Evolutionary conservation across 2,888 invertebrate species (phyloP).

Genomic region (Malachius bipustulatus): DNA sequence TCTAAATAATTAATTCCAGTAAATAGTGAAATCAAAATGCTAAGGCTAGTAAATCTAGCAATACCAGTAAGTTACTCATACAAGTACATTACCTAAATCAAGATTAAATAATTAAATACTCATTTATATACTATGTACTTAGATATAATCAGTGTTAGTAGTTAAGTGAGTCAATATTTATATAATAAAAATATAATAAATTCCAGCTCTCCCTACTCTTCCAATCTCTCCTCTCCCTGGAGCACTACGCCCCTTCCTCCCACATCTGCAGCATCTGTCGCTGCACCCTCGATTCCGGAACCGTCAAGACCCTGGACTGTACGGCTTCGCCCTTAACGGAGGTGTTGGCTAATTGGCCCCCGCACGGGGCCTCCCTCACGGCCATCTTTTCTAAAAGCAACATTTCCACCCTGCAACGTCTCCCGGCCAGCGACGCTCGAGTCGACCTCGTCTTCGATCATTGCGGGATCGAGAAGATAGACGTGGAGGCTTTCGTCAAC

Average conservation of each 20-base stretch:
- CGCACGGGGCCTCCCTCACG: constrained; percentile 33
- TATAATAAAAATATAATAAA: no score
- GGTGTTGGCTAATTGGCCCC: constrained; percentile 33
- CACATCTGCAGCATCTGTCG: constrained; percentile 26
- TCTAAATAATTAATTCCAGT: no score
- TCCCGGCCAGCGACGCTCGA: constrained; percentile 37
- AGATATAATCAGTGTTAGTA: no score
- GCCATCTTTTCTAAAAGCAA: constrained; percentile 48
- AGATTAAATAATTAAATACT: no score
- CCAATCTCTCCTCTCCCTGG: no score
- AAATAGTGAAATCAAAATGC: no score
- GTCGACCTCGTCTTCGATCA: constrained; percentile 43
- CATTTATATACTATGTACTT: no score
- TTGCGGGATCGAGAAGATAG: constrained; percentile 42
- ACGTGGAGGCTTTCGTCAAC: constrained; percentile 41
- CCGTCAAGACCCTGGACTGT: constrained; percentile 29
- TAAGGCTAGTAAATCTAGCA: no score
- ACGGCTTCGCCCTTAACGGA: constrained; percentile 21
- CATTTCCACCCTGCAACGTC: constrained; percentile 38
- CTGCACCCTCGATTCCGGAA: constrained; percentile 25
- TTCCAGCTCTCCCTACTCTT: no score
- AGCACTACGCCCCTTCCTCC: constrained; percentile 20
- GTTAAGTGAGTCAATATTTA: no score
- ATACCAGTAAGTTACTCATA: no score
- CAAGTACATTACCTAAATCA: no score